A percentile compares a stretch with the other conserved stretches of the same genome.
These are phyloP conservation scores for Rattus norvegicus DNA, from an alignment of 2,113 vertebrate species.

Conservation along the genomic window GRCr8 NC_086019.1:125757001-125757500, in stretches of 20 bases:
- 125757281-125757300: too few species aligned
- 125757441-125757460: too few species aligned
- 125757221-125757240: not conserved
- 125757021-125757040: not conserved
- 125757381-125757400: not conserved
- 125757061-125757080: not conserved
- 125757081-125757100: not conserved
- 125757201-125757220: not conserved
- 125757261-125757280: not conserved
- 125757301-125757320: not conserved
- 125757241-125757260: not conserved
- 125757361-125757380: not conserved
- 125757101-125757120: too few species aligned
- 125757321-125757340: not conserved
- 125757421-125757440: not conserved
- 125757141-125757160: not conserved
- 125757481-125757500: not conserved
- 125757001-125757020: not conserved
- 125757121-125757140: not conserved
- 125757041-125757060: not conserved
- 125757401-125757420: not conserved
- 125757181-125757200: not conserved
- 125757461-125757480: not conserved
- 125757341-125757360: not conserved
- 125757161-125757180: not conserved